These are phyloP conservation scores for Aptenodytes patagonicus DNA, from an alignment of 2,113 vertebrate genomes.

Conservation along the genomic window DNA sequence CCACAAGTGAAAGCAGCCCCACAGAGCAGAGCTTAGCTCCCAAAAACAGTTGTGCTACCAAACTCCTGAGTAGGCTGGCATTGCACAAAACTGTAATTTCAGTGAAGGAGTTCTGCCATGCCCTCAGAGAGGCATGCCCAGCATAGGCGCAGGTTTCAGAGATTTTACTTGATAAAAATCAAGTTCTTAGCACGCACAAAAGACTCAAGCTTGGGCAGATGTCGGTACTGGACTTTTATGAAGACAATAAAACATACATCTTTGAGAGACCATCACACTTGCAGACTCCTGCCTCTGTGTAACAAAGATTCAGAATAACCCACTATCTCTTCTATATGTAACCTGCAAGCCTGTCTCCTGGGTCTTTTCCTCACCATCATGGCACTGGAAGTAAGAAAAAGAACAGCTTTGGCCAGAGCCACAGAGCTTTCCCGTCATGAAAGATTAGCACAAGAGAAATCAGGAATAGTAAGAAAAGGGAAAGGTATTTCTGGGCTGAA, in stretches of 20 bases:
- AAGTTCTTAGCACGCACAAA: not conserved
- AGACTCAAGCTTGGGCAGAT: not conserved
- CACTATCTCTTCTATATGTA: not conserved
- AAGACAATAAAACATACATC: not conserved
- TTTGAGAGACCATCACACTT: accelerated
- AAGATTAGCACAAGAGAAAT: not conserved
- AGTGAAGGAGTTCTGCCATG: not conserved
- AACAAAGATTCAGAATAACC: not conserved
- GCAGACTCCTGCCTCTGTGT: not conserved
- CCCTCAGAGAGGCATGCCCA: not conserved
- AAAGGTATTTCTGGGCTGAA: not conserved
- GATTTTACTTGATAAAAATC: not conserved
- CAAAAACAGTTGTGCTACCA: not conserved
- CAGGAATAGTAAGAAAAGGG: not conserved
- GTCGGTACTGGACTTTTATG: not conserved
- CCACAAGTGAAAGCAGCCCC: not conserved
- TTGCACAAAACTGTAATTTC: not conserved
- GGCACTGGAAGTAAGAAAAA: not conserved
- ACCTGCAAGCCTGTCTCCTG: not conserved
- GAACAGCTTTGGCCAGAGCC: not conserved
- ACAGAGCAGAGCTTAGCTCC: not conserved
- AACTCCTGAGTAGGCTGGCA: not conserved
- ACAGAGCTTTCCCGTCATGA: not conserved
- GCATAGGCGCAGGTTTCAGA: not conserved
- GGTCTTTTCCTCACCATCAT: not conserved